Evolutionary conservation across 2,113 vertebrate genomes (phyloP), one percentile per base, ranked within the genome.

Genomic region (Ranitomeya variabilis): DNA sequence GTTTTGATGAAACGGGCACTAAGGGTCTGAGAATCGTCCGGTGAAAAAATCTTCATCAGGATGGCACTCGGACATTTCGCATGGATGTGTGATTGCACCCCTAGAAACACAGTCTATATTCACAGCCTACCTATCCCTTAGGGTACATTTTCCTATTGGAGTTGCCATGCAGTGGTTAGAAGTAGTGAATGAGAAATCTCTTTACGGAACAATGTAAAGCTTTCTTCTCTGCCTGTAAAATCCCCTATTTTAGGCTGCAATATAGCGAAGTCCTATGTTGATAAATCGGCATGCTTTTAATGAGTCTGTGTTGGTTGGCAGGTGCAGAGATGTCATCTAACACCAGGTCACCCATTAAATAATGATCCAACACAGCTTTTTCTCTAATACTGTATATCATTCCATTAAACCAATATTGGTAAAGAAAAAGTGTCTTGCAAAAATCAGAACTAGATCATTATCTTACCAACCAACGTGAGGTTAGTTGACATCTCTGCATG

Each of bases 381-480:
- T 14, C 71, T 45, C 7, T 51, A 51, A 66, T 45, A 45, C 19
- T 12, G 2, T 64, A 83, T 66, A 64, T 62, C 51, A 55, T 81
- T 81, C 80, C 9, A 83, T 83, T 83, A 67, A 69, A 15, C 31
- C 19, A 69, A 67, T 54, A 52, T 67, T 67, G 64, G 37, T 62
- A 81, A 81, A 81, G 57, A 62, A 45, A 64, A 64, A 57, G 13
- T 62, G 79, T 23, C 81, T 83, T 83, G 11, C 16, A 83, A 37
- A 45, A 52, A 51, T 69, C 57, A 6, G 23, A 81, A 26, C 51
- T 54, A 69, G 64, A 71, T 84, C 64, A 84, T 84, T 84, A 71
- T 52, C 51, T 55, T 18, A 7, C 12, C 13, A 67, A 69, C 62
- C 12, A n/a, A 71, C n/a, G 13, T 23, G 21, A 21, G n/a, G 55